phyloP scores from a whole-genome alignment of 2,113 vertebrate species.

The Synchiropus splendidus region DNA sequence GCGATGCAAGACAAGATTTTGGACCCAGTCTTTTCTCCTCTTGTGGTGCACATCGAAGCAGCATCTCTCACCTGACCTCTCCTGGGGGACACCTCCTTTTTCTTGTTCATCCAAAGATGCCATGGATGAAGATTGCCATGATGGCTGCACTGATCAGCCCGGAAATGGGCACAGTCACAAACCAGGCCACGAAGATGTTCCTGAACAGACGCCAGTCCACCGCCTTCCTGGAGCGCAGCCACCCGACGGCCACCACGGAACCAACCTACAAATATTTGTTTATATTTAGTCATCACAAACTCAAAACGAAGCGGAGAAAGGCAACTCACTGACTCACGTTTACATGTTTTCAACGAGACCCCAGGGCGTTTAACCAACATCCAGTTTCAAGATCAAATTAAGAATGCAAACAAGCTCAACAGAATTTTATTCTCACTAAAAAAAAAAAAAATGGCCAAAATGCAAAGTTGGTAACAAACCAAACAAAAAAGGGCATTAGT shows the following conservation, averaged over 20 bases:
- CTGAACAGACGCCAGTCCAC: slow-evolving; percentile 96
- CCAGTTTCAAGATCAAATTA: too few relatives aligned
- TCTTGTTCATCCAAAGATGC: slow-evolving; percentile 39
- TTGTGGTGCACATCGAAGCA: slow-evolving; percentile 17
- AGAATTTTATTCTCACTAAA: too few relatives aligned
- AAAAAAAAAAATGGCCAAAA: too few relatives aligned
- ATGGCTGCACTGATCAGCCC: slow-evolving; percentile 90
- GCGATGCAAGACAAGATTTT: slow-evolving; percentile 42
- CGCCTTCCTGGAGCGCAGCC: slow-evolving; percentile 88
- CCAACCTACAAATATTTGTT: slow-evolving; percentile 73
- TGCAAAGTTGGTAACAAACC: too few relatives aligned
- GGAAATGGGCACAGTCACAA: slow-evolving; percentile 92
- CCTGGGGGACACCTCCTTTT: slow-evolving; percentile 5
- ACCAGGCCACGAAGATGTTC: slow-evolving; percentile 99
- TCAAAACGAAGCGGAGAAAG: too few relatives aligned
- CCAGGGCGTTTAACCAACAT: too few relatives aligned
- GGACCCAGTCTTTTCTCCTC: slow-evolving; percentile 24
- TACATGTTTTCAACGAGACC: too few relatives aligned
- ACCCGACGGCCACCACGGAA: slow-evolving; percentile 91
- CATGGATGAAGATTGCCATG: slow-evolving; percentile 82
- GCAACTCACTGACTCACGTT: too few relatives aligned
- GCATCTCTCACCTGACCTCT: slow-evolving; percentile 19
- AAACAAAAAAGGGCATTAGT: too few relatives aligned
- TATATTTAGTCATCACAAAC: not conserved
- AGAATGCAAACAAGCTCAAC: too few relatives aligned